Conservation (phyloP, 2,797 vertebrate species). For the Platalea minor region DNA sequence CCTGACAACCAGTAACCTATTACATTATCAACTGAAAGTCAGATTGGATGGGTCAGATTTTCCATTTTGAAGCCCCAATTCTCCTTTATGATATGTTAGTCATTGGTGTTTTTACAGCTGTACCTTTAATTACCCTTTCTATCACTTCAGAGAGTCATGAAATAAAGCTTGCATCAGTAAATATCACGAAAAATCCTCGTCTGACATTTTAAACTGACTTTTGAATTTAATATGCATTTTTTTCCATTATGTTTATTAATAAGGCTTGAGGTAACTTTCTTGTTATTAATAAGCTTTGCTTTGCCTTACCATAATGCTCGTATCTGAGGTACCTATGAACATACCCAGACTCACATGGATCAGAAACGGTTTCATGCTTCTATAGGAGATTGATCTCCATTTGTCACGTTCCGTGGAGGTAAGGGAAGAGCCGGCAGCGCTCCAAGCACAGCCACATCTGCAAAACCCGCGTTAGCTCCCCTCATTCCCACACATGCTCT, state of each 20-base stretch:
- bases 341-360: accelerated
- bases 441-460: not conserved
- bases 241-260: not conserved
- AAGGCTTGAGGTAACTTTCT: not conserved
- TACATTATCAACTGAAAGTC: not conserved
- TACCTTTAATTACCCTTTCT: slow-evolving; percentile 10
- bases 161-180: not conserved
- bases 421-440: not conserved
- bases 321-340: not conserved
- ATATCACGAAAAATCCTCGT: not conserved
- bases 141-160: not conserved
- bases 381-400: not conserved
- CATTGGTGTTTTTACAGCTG: not conserved
- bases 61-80: not conserved
- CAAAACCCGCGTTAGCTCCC: not conserved
- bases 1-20: not conserved
- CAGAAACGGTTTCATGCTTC: not conserved
- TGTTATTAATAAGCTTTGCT: not conserved
- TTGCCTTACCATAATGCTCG: not conserved
- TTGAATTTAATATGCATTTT: not conserved
- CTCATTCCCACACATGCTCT: not conserved
- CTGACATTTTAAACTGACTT: slow-evolving; percentile 33
- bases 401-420: accelerated
- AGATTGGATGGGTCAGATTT: not conserved
- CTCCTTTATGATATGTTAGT: not conserved